Percentiles rank a stretch among this genome's conserved stretches.
These are phyloP conservation scores for Felis chaus DNA, from an alignment of 2,113 vertebrate genomes.

Conservation along the genomic window DNA sequence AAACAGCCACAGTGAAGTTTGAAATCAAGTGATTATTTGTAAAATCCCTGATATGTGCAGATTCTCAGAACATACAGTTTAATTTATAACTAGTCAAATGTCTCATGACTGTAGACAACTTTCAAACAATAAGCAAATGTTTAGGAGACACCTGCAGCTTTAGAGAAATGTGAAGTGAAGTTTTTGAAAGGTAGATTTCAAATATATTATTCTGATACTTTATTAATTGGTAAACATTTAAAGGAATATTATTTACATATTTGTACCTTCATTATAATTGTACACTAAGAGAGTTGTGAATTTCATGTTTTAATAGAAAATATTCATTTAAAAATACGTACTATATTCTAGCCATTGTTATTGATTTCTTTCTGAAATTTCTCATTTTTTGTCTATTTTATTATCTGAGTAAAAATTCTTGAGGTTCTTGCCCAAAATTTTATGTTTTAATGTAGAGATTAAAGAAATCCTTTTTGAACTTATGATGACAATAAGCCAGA, in stretches of 20 bases:
- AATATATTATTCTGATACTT: neutral
- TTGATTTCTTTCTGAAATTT: conserved; percentile 40
- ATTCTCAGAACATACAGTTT: neutral
- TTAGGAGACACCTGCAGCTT: neutral
- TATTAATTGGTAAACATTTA: neutral
- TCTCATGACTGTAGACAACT: neutral
- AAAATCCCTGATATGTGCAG: neutral
- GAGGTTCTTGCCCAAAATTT: conserved; percentile 53
- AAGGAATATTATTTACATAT: neutral
- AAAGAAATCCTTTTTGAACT: conserved; percentile 68
- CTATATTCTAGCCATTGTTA: conserved; percentile 4
- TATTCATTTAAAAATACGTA: neutral
- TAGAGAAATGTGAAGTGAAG: neutral
- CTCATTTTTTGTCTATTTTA: conserved; percentile 44
- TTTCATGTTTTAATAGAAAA: conserved; percentile 46
- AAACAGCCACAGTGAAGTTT: conserved; percentile 18
- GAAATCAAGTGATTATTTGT: neutral
- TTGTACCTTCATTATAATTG: neutral
- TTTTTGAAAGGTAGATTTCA: conserved; percentile 7
- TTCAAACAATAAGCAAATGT: neutral
- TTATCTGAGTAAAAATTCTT: conserved; percentile 56
- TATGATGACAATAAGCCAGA: conserved; percentile 59
- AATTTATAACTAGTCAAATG: neutral
- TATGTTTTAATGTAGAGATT: conserved; percentile 41
- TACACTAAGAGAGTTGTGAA: neutral